Evolutionary conservation across 2,888 invertebrate species (phyloP), one percentile per base, ranked within the genome.

Genomic region (Schrankia costaestrigalis): DNA sequence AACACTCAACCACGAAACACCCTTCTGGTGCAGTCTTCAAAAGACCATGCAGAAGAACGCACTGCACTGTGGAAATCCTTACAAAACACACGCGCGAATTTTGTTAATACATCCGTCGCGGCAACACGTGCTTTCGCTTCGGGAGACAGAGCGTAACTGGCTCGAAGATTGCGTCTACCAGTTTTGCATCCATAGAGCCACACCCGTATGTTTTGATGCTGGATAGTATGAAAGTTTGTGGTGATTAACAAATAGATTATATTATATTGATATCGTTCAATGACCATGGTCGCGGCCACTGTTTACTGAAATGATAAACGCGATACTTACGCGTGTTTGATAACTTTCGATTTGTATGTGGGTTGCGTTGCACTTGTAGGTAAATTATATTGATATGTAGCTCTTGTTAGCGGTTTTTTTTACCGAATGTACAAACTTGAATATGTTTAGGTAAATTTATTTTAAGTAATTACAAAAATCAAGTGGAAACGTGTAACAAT

Each of bases 151-250:
- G 23, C 50, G 46, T 45, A 38, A 57, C 57, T 57, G 57, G 35
- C 25, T 12, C 52, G 42, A 23, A 19, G 21, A 39, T 26, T 11
- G 12, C 8, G 12, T 11, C 59, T 56, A 3, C 59, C 55, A 42
- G 38, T 42, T 46, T 38, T 48, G 42, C 51, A 48, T 44, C 46
- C 35, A 48, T 26, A 29, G 46, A 58, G 64, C 79, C 80, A 78
- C 81, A 73, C 81, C 80, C 80, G 58, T 53, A 60, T 78, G 77
- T 77, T 80, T 71, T 73, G 71, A 63, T 73, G 61, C 51, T 54
- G 52, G 36, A 50, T 35, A 34, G 26, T 21, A 21, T 6, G 21
- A 42, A 21, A 37, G 35, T 35, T 41, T 30, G 43, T 42, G 33
- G 45, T 32, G 49, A 43, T 44, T 41, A 15, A 47, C 54, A 49